phyloP scores from a whole-genome alignment of 2,797 vertebrate species.

The Phalanger gymnotis region DNA sequence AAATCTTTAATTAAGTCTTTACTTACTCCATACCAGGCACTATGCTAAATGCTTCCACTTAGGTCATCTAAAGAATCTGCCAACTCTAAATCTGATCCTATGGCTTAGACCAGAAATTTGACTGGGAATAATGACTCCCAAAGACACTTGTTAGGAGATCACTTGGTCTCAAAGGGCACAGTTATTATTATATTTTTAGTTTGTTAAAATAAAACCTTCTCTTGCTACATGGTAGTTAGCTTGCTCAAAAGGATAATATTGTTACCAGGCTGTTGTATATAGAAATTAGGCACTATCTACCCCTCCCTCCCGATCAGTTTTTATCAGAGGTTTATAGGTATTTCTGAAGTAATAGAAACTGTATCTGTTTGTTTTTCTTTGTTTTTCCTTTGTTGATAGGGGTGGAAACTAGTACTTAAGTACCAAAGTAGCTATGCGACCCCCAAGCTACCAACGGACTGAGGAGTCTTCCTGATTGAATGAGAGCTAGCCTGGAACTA shows the following conservation, averaged over 20 bases:
- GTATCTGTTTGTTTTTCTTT: neutral
- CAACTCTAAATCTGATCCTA: neutral
- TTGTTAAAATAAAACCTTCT: neutral
- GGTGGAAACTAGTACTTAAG: neutral
- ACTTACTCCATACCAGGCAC: neutral
- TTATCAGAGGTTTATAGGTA: neutral
- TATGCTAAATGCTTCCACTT: neutral
- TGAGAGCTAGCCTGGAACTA: neutral
- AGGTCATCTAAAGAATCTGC: neutral
- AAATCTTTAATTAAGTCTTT: neutral
- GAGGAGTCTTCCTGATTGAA: neutral
- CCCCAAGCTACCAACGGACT: neutral
- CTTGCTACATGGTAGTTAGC: neutral
- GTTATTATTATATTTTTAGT: neutral
- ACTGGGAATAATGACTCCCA: neutral
- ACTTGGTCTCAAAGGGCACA: neutral
- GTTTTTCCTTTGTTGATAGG: neutral
- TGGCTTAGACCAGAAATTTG: neutral
- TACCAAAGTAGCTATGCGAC: neutral
- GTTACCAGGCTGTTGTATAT: neutral
- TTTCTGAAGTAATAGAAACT: neutral
- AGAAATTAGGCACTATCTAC: neutral
- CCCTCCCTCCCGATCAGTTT: neutral
- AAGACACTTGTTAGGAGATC: neutral
- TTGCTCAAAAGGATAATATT: neutral